Conservation (phyloP, 1,140 invertebrate genomes). For the Whitmania pigra region DNA sequence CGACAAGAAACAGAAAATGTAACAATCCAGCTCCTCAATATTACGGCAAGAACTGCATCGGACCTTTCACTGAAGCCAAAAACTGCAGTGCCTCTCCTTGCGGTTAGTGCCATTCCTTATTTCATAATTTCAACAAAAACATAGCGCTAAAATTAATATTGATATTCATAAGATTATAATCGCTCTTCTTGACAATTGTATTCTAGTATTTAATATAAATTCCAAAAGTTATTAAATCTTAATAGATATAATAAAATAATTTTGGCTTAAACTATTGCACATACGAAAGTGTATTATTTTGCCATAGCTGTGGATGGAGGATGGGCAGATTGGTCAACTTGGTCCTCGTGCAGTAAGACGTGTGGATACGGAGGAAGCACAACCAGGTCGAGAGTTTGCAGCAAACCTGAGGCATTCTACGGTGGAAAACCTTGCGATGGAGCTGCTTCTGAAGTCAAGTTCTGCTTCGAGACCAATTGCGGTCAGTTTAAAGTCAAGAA, state of each 20-base stretch:
- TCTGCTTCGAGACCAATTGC: too few relatives aligned
- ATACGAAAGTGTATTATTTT: too few relatives aligned
- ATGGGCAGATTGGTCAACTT: conserved; percentile 3
- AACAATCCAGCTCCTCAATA: conserved; percentile 51
- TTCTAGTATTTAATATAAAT: too few relatives aligned
- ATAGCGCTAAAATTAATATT: too few relatives aligned
- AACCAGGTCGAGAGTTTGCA: conserved; percentile 12
- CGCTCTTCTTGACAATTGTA: too few relatives aligned
- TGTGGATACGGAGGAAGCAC: conserved; percentile 18
- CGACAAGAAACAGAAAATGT: conserved; percentile 54
- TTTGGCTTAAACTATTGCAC: too few relatives aligned
- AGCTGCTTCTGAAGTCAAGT: conserved; percentile 3
- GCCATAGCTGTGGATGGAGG: not conserved
- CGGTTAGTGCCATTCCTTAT: not conserved
- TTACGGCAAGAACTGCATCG: conserved; percentile 40
- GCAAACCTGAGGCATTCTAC: conserved; percentile 8
- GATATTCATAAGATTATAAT: too few relatives aligned
- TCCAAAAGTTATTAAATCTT: too few relatives aligned
- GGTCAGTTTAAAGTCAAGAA: too few relatives aligned
- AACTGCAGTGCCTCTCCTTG: not conserved
- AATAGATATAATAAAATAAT: too few relatives aligned
- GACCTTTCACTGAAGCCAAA: conserved; percentile 2
- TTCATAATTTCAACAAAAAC: too few relatives aligned
- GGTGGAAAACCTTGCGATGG: conserved; percentile 21
- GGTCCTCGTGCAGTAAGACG: conserved; percentile 6